Evolutionary conservation across 2,888 invertebrate species (phyloP), one percentile per base, ranked within the genome.

Genomic region (Folsomia candida): DNA sequence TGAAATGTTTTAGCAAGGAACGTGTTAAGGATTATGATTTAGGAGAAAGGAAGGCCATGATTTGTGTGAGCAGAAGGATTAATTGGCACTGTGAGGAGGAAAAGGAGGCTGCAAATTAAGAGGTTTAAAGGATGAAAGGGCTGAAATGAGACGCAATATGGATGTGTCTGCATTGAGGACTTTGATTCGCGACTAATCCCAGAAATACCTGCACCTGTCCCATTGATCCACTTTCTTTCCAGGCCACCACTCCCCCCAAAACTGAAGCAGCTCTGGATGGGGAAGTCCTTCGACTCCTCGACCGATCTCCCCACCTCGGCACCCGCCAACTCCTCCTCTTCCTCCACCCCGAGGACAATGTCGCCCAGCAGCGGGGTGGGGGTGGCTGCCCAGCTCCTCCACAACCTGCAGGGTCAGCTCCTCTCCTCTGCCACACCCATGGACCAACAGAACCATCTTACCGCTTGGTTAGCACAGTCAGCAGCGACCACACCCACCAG

Each of bases 171-270:
- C n/a, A n/a, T n/a, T n/a, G n/a, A n/a, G n/a, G n/a, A n/a, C n/a
- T n/a, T n/a, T n/a, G n/a, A n/a, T n/a, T n/a, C n/a, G n/a, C n/a
- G n/a, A n/a, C n/a, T n/a, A n/a, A n/a, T n/a, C n/a, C n/a, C 37
- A 37, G 14, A 37, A 37, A 14, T 37, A 37, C 6, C 37, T 37
- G 6, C 37, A 37, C 6, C 37, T 37, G 37, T 37, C 37, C 6
- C 4, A 14, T 37, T 37, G 37, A 37, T 37, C 37, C 37, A 37
- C 37, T 4, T 37, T 37, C 14, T 6, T 63, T 59, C 24, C 27
- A 78, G 76, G 51, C 80, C 79, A 9, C 79, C 79, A 14, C 62
- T 78, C 9, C 79, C 80, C n/a, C 79, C 80, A 28, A 79, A 79
- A 59, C 67, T 79, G 11, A 76, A 71, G 29, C 78, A 80, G 24